These are phyloP conservation scores for Psittacula cyanocephala DNA, from an alignment of 2,113 vertebrate genomes.

Conservation along the genomic window DNA sequence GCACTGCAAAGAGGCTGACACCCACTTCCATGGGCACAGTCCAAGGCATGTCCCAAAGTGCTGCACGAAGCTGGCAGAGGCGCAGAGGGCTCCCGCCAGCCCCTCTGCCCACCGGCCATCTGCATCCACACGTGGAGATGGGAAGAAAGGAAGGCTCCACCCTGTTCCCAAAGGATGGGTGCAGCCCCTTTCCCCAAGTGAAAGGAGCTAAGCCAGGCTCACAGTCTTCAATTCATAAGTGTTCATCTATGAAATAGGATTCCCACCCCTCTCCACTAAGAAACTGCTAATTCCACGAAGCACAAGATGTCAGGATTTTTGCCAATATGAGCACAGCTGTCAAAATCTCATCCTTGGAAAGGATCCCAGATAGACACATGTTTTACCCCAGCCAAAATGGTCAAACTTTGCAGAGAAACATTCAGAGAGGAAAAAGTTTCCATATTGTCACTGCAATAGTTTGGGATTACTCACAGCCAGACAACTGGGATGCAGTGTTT, in stretches of 20 bases:
- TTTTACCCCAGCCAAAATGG: constrained; percentile 59
- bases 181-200: constrained; percentile 34
- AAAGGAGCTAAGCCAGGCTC: constrained; percentile 33
- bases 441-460: constrained; percentile 47
- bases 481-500: constrained; percentile 36
- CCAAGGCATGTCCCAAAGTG: constrained; percentile 40
- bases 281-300: constrained; percentile 64
- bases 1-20: neutral
- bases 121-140: constrained; percentile 32
- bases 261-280: constrained; percentile 65
- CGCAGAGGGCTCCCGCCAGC: neutral
- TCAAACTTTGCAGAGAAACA: constrained; percentile 64
- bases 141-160: constrained; percentile 1
- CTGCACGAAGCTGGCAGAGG: constrained; percentile 19
- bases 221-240: constrained; percentile 55
- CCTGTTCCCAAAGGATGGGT: constrained; percentile 10
- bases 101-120: constrained; percentile 17
- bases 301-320: constrained; percentile 67
- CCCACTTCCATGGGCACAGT: neutral
- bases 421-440: constrained; percentile 49
- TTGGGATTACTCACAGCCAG: constrained; percentile 44
- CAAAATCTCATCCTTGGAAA: constrained; percentile 69
- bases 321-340: constrained; percentile 71
- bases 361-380: constrained; percentile 64
- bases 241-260: constrained; percentile 66